Base-by-base conservation (phyloP, 2,113 vertebrate species). In the Poeciliopsis occidentalis region DNA sequence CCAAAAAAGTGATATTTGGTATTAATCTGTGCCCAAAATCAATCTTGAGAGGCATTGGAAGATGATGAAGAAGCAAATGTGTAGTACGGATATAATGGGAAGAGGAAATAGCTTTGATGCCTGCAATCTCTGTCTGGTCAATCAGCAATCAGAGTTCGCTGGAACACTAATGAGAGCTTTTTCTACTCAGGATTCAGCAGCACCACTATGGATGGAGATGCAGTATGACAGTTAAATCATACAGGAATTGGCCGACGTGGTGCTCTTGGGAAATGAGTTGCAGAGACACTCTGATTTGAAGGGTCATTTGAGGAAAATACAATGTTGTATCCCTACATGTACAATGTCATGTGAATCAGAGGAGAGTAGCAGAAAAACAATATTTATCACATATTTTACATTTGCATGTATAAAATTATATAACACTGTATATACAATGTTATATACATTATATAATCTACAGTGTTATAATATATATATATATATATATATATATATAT, bases 141-240 rank as follows among this genome's bases (percentile, higher is more conserved):
- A 91, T 93, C 89, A 87, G 90, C 80, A 92, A 91, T 93, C 91
- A 89, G 77, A 82, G 71, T 19, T 29, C 69, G 60, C 71, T 83
- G 81, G 79, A 82, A 86, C 81, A 78, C 87, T 92, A 90, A 93
- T 87, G 87, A 94, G 82, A 72, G 77, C 79, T 79, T 84, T 82
- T 84, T 82, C 73, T 75, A 77, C 57, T 76, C 68, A 70, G 57
- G 67, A 87, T 86, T 80, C 80, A 78, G 80, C 82, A 47, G 73
- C 76, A 30, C 44, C 70, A 73, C 80, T 62, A 64, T 82, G 76
- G 87, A 85, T 86, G 80, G 79, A 86, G 79, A 90, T 87, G 85
- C 84, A 81, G 83, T 77, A 84, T 80, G 81, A 84, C 79, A 85
- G 85, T 80, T 81, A 87, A 89, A 85, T 87, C 80, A 80, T 76